These are phyloP conservation scores for Bathynomus jamesi DNA, from an alignment of 1,140 invertebrate genomes.

Conservation along the genomic window DNA sequence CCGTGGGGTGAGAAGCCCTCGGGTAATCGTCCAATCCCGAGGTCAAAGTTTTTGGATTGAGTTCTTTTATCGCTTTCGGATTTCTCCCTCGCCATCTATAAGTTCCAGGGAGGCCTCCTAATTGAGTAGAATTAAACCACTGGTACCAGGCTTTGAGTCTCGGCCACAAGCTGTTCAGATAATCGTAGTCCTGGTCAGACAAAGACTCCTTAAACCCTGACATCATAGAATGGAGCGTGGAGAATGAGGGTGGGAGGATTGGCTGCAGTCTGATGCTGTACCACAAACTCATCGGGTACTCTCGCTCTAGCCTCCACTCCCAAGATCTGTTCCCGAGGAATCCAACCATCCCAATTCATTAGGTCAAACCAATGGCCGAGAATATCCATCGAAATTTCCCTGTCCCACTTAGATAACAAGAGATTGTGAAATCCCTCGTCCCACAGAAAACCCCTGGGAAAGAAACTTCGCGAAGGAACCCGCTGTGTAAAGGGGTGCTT, in stretches of 20 bases:
- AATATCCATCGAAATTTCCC: slow-evolving; percentile 78
- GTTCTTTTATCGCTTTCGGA: slow-evolving; percentile 53
- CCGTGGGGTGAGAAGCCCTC: slow-evolving; percentile 85
- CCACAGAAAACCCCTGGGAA: slow-evolving; percentile 97
- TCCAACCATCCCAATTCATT: slow-evolving; percentile 97
- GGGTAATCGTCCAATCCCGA: slow-evolving; percentile 98
- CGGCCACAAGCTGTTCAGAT: slow-evolving; percentile 47
- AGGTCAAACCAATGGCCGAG: slow-evolving; percentile 94
- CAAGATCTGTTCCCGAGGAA: slow-evolving; percentile 92
- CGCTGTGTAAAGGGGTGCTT: slow-evolving; percentile 78
- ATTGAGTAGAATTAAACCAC: slow-evolving; percentile 92
- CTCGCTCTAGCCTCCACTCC: slow-evolving; percentile 76
- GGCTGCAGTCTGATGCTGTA: slow-evolving; percentile 86
- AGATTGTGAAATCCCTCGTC: slow-evolving; percentile 99
- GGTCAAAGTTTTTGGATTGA: slow-evolving; percentile 95
- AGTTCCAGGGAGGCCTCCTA: slow-evolving; percentile 61
- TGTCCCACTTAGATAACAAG: slow-evolving; percentile 82
- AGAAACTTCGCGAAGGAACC: slow-evolving; percentile 96
- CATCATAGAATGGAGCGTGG: slow-evolving; percentile 62
- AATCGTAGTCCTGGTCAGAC: slow-evolving; percentile 42
- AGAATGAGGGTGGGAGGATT: slow-evolving; percentile 95
- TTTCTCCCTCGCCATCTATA: slow-evolving; percentile 55
- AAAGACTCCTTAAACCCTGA: slow-evolving; percentile 35
- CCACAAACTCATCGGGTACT: slow-evolving; percentile 92
- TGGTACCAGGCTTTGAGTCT: slow-evolving; percentile 61